Evolutionary conservation across 2,113 vertebrate genomes (phyloP), one percentile per base, ranked within the genome.

Genomic region (Anoplopoma fimbria): DNA sequence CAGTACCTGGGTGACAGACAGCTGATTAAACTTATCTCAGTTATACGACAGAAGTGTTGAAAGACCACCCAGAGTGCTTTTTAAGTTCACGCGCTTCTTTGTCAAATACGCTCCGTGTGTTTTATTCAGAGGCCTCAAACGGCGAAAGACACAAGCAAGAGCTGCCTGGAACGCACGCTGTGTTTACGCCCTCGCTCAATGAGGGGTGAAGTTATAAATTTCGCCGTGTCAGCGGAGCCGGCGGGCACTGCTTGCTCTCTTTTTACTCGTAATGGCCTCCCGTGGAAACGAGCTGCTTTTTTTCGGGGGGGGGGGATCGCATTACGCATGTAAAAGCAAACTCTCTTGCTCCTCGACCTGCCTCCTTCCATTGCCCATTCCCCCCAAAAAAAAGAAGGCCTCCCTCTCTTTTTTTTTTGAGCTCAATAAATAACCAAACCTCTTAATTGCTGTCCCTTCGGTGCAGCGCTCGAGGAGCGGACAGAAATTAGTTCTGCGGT

Each of bases 351-450:
- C n/a, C n/a, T n/a, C n/a, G n/a, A n/a, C n/a, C n/a, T 88, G 83
- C 74, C 73, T 90, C 75, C 70, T 79, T 75, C 42, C 69, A 17
- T 71, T 40, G 23, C 57, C 77, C 62, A 49, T 62, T 85, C 80
- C 75, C 55, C 13, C 74, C 87, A 73, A 17, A 49, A 17, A 49
- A 6, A 27, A 68, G 79, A 64, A 72, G 49, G 2, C 21, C 19
- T 9, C 51, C 9, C 49, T 53, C 55, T 71, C 55, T 79, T 62
- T 75, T 79, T 62, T 75, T 55, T 71, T 69, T 62, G 60, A 83
- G 77, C 77, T 81, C 81, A 85, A 87, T 92, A 91, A 93, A 92
- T 93, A 89, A 92, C 64, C 77, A 85, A 72, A 63, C 60, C 67
- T 81, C 83, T 89, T 85, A 89, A 88, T 89, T 89, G 87, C 82